Percentiles rank a stretch among this genome's conserved stretches.
Conservation (phyloP, 2,113 vertebrate species). For the Porphyrio hochstetteri region DNA sequence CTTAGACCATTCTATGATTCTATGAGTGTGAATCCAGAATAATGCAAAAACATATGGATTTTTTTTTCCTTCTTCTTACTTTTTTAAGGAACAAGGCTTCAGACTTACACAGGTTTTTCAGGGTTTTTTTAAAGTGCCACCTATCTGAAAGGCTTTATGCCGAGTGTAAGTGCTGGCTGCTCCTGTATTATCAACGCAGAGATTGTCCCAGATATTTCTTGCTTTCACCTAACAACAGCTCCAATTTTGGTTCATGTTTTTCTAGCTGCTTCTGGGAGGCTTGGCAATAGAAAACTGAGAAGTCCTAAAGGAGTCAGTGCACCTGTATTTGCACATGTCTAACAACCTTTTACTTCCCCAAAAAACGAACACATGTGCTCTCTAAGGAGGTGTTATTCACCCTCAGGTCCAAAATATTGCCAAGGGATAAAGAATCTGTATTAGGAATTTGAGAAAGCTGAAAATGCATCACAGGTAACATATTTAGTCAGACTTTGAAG, state of each 20-base stretch:
- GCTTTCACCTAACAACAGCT: background rate
- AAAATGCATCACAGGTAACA: background rate
- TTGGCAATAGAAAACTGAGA: background rate
- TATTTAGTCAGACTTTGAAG: background rate
- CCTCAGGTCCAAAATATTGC: background rate
- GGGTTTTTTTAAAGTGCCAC: background rate
- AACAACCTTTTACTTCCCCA: background rate
- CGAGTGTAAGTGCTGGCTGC: background rate
- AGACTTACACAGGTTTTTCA: background rate
- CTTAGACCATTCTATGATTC: too few species aligned
- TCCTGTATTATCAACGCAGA: background rate
- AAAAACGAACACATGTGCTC: background rate
- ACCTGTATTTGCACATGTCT: background rate
- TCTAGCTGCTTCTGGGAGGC: background rate
- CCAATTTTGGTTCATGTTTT: background rate
- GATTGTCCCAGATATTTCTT: background rate
- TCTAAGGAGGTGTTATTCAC: background rate
- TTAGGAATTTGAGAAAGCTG: background rate
- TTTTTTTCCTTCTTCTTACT: background rate
- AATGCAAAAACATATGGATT: background rate
- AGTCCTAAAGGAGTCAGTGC: background rate
- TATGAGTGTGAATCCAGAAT: background rate
- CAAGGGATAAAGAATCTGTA: background rate
- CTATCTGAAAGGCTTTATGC: background rate
- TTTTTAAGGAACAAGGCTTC: background rate